Base-by-base conservation (phyloP, 1,140 invertebrate species). In the Dolichoris vasculosae region DNA sequence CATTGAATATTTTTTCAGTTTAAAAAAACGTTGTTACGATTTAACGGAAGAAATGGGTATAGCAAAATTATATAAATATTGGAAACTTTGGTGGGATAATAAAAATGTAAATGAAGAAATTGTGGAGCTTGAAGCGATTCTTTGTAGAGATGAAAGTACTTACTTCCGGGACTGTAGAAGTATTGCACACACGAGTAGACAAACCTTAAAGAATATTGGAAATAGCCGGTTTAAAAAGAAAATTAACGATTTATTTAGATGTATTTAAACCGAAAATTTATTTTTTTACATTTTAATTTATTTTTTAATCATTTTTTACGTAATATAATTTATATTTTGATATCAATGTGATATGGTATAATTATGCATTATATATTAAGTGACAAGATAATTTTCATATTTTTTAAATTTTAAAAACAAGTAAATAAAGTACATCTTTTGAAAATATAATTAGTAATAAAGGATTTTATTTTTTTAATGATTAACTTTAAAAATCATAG, bases 11-110 rank as follows among this genome's bases (percentile, higher is more conserved):
- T 32, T n/a, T 87, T 85, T 55, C 71, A 92, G 91, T 64, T 88
- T 92, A 51, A 88, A 26, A 75, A 86, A 87, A 40, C 90, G 88
- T 55, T 92, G 92, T 75, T 86, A 89, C 59, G 89, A 91, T 71
- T 89, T 90, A 77, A 83, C 91, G 3, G 86, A 89, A 46, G 88
- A 89, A 82, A 88, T 92, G 63, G 87, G 88, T 15, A 38, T 88
- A 32, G 17, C 83, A 7, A 81, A 84, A 40, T 83, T 92, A 15
- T 92, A 91, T 76, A 87, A 88, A 46, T 73, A 89, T 59, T 92
- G 92, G 92, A 84, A 87, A 55, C 32, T 86, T 17, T 90, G 89
- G 90, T 89, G 88, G 71, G 79, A 89, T 35, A 81, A 83, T 30
- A 64, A 82, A 8, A 85, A 87, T 8, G 30, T 71, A 23, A 55